Percentiles rank a stretch among this genome's conserved stretches.
Conservation (phyloP, 2,888 invertebrate genomes). For the Agonopterix subpropinquella region DNA sequence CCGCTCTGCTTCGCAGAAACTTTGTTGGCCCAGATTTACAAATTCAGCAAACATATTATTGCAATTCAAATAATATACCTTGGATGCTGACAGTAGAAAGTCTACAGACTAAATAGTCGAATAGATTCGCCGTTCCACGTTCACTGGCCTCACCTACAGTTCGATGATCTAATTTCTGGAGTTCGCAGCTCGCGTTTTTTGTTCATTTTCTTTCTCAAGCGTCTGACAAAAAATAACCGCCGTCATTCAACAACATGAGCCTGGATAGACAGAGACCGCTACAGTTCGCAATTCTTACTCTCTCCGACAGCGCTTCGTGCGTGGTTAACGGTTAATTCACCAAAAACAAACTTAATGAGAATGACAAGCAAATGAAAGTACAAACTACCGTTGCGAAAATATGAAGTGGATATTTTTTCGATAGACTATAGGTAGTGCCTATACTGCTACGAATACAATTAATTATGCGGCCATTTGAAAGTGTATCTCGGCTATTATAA, state of each 20-base stretch:
- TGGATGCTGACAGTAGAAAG: conserved; percentile 5
- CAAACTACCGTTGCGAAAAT: conserved; percentile 35
- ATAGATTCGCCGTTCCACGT: conserved; percentile 30
- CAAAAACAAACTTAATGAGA: conserved; percentile 49
- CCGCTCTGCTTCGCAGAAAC: too few species aligned
- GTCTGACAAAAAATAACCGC: conserved; percentile 44
- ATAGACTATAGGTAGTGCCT: neutral
- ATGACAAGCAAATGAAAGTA: conserved; percentile 50
- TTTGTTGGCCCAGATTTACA: too few species aligned
- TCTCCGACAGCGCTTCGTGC: conserved; percentile 33
- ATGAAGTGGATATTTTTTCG: neutral
- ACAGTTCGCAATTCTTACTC: conserved; percentile 38
- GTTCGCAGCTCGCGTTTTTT: conserved; percentile 51
- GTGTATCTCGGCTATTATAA: too few species aligned
- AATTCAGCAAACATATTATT: too few species aligned
- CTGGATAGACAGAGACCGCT: conserved; percentile 30
- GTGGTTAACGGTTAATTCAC: conserved; percentile 50
- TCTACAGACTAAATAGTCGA: conserved; percentile 15
- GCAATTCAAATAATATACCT: neutral
- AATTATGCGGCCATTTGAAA: too few species aligned
- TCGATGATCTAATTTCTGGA: conserved; percentile 65
- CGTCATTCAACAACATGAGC: conserved; percentile 47
- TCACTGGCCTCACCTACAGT: conserved; percentile 57
- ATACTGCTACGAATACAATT: too few species aligned
- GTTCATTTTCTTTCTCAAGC: conserved; percentile 45